Evolutionary conservation across 2,113 vertebrate species (phyloP), one percentile per base, ranked within the genome.

Genomic region (Pluvianellus socialis): DNA sequence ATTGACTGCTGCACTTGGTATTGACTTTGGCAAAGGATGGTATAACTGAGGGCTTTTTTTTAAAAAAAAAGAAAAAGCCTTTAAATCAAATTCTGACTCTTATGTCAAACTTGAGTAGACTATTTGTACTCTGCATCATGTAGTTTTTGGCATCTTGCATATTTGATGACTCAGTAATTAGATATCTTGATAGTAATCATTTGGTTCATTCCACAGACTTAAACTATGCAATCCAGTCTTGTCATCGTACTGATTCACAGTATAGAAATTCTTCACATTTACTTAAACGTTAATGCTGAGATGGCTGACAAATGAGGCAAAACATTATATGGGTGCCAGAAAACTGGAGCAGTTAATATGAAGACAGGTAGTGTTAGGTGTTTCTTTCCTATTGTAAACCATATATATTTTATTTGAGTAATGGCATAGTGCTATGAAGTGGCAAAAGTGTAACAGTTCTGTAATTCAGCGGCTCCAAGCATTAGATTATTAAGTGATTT

Each of bases 11-110:
- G 90, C 92, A 62, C 97, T 98, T 94, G 96, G 88, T 99, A 98
- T 99, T 99, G 99, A 99, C 98, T 98, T 99, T 99, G 99, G 99
- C 99, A 98, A 97, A 86, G 45, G 97, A 83, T 82, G 91, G 97
- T 98, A 96, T 97, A 98, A 98, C 97, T 97, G 19, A 81, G 75
- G 76, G 82, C 85, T 94, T 97, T 98, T 98, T 97, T 97, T 90
- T 10, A 66, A 23, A 26, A 72, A 88, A 74, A 45, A 88, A 65
- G 58, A 90, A 79, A 94, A 95, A 84, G 88, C 97, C 97, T 98
- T 98, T 98, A 98, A 98, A 98, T 98, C 98, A 96, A 98, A 98
- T 96, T 97, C 98, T 94, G 93, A 97, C 98, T 97, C 97, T 98
- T 97, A 91, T 96, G 98, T 98, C 98, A 98, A 98, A 98, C 97